A percentile compares a stretch with the other conserved stretches of the same genome.
phyloP scores from a whole-genome alignment of 2,888 invertebrate genomes.

The Dryobota labecula region DNA sequence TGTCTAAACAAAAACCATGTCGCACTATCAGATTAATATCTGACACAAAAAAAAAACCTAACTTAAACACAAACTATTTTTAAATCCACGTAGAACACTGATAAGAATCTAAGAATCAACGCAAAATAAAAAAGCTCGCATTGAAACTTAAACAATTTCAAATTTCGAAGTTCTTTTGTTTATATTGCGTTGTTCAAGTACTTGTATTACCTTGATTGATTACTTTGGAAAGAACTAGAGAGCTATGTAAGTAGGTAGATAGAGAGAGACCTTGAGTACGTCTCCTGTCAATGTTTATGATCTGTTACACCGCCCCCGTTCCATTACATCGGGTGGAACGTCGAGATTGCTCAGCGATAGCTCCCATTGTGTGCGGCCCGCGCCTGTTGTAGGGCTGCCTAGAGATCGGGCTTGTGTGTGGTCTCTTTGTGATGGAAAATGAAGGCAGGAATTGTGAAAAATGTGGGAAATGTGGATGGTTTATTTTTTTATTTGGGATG shows the following conservation, averaged over 20 bases:
- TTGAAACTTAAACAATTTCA: constrained; percentile 53
- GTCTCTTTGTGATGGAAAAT: constrained; percentile 34
- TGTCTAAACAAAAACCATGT: constrained; percentile 37
- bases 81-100: constrained; percentile 37
- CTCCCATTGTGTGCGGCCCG: constrained; percentile 76
- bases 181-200: constrained; percentile 36
- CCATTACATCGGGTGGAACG: constrained; percentile 73
- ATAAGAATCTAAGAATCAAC: constrained; percentile 59
- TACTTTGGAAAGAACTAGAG: constrained; percentile 29
- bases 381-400: constrained; percentile 67
- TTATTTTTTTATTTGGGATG: neutral
- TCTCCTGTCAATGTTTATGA: constrained; percentile 73
- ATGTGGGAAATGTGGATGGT: neutral
- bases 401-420: constrained; percentile 33
- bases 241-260: constrained; percentile 27
- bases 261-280: constrained; percentile 63
- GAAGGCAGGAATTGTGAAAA: constrained; percentile 1
- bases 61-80: constrained; percentile 33
- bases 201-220: constrained; percentile 61
- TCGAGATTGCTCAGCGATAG: constrained; percentile 76
- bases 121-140: constrained; percentile 51
- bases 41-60: constrained; percentile 24
- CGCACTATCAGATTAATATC: constrained; percentile 40
- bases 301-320: constrained; percentile 71
- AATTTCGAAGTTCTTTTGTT: constrained; percentile 63